Conservation (phyloP, 2,888 invertebrate genomes). For the Cheilosia variabilis region DNA sequence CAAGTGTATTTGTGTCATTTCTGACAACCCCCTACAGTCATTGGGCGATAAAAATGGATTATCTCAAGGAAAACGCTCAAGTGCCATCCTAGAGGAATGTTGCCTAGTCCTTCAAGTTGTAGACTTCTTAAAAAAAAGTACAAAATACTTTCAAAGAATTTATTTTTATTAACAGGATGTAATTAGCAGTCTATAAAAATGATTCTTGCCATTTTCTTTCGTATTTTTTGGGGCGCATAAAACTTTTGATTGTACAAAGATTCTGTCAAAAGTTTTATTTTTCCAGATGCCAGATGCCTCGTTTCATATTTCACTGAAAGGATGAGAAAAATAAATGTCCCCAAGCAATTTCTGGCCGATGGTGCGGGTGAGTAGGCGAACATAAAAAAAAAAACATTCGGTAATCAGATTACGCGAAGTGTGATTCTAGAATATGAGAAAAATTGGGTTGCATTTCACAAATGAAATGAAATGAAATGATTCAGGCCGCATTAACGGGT, state of each 20-base stretch:
- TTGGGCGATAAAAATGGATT: constrained; percentile 55
- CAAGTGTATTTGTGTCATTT: constrained; percentile 37
- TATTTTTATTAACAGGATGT: constrained; percentile 70
- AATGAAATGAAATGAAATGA: constrained; percentile 40
- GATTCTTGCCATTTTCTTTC: constrained; percentile 64
- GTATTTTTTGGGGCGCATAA: constrained; percentile 54
- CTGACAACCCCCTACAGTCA: constrained; percentile 20
- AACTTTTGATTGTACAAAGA: constrained; percentile 74
- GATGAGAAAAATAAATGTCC: constrained; percentile 65
- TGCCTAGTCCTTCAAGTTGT: constrained; percentile 49
- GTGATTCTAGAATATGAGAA: constrained; percentile 47
- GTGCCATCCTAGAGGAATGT: constrained; percentile 7
- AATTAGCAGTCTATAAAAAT: constrained; percentile 75
- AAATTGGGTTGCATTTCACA: constrained; percentile 70
- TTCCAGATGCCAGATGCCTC: constrained; percentile 70
- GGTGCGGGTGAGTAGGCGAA: background rate
- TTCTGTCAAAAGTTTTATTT: constrained; percentile 75
- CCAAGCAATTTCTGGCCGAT: constrained; percentile 65
- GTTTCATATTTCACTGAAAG: constrained; percentile 72
- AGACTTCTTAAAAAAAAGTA: background rate
- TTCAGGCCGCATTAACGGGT: constrained; percentile 47
- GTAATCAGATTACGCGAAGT: constrained; percentile 74
- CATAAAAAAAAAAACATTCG: constrained; percentile 27
- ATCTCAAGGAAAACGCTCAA: constrained; percentile 48
- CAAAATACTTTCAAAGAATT: constrained; percentile 56